A percentile compares a stretch with the other conserved stretches of the same genome.
These are phyloP conservation scores for Nibea albiflora DNA, from an alignment of 2,113 vertebrate species.

Conservation along the genomic window DNA sequence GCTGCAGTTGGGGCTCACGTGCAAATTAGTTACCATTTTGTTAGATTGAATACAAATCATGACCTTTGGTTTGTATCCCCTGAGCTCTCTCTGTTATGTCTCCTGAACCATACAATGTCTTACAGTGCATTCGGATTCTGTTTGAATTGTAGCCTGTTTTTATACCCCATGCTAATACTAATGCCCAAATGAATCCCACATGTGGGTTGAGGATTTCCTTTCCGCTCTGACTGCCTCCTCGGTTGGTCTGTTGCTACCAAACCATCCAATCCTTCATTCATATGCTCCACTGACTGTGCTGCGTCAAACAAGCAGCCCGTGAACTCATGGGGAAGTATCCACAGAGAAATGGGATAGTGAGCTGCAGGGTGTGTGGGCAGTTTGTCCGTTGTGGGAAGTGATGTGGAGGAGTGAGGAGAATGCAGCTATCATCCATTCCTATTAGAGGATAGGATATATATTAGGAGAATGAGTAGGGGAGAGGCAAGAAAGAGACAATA, in stretches of 20 bases:
- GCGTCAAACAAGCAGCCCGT: slow-evolving; percentile 36
- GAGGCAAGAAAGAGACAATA: slow-evolving; percentile 15
- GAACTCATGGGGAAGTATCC: slow-evolving; percentile 32
- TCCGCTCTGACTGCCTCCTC: slow-evolving; percentile 6
- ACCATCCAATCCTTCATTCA: slow-evolving; percentile 49
- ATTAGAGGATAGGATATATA: slow-evolving; percentile 48
- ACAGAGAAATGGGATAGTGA: slow-evolving; percentile 20
- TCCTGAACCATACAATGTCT: neutral
- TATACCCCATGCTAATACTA: neutral
- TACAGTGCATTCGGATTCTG: neutral
- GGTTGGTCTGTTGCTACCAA: slow-evolving; percentile 21
- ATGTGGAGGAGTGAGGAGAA: slow-evolving; percentile 49
- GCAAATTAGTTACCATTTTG: slow-evolving; percentile 14
- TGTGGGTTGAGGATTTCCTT: slow-evolving; percentile 24
- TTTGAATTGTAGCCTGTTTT: neutral
- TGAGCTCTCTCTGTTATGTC: neutral
- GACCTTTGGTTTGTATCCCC: slow-evolving; percentile 3
- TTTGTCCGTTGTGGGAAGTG: slow-evolving; percentile 19
- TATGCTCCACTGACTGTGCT: slow-evolving; percentile 50
- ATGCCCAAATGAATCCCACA: slow-evolving; percentile 16
- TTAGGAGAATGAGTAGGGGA: slow-evolving; percentile 8
- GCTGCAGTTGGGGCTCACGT: slow-evolving; percentile 1
- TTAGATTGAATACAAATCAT: slow-evolving; percentile 47
- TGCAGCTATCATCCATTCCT: slow-evolving; percentile 67
- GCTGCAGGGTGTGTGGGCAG: slow-evolving; percentile 22